phyloP scores from a whole-genome alignment of 2,113 vertebrate genomes.

The Odontesthes bonariensis region DNA sequence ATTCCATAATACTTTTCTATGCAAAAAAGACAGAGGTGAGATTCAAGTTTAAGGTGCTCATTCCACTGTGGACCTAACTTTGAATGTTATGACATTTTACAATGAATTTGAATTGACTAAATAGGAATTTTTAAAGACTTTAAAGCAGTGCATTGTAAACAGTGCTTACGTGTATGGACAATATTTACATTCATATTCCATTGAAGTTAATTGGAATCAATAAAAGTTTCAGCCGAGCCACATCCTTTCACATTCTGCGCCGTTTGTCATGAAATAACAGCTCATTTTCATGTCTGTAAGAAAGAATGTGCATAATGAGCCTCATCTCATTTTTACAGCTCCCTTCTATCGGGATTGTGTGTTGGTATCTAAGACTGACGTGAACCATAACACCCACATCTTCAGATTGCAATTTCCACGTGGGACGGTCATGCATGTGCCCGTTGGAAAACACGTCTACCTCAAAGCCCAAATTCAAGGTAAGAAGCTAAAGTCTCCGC shows the following conservation, averaged over 20 bases:
- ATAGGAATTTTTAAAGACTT: too few relatives aligned
- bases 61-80: neutral
- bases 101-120: too few relatives aligned
- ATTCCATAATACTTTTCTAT: slow-evolving; percentile 86
- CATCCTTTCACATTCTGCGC: too few relatives aligned
- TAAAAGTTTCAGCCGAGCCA: too few relatives aligned
- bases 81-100: neutral
- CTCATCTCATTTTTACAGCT: slow-evolving; percentile 70
- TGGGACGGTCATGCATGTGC: slow-evolving; percentile 85
- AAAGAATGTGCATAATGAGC: neutral
- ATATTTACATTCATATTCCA: too few relatives aligned
- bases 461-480: slow-evolving; percentile 90
- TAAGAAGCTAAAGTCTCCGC: slow-evolving; percentile 58
- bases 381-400: slow-evolving; percentile 89
- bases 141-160: too few relatives aligned
- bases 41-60: neutral
- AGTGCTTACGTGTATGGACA: too few relatives aligned
- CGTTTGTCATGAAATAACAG: too few relatives aligned
- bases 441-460: slow-evolving; percentile 92
- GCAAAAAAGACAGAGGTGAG: slow-evolving; percentile 86
- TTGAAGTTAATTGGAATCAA: too few relatives aligned
- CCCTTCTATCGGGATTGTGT: slow-evolving; percentile 89
- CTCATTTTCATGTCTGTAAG: too few relatives aligned
- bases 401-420: slow-evolving; percentile 87
- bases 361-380: slow-evolving; percentile 87